Evolutionary conservation across 2,113 vertebrate species (phyloP), one percentile per base, ranked within the genome.

Genomic region (Macquaria ambigua): DNA sequence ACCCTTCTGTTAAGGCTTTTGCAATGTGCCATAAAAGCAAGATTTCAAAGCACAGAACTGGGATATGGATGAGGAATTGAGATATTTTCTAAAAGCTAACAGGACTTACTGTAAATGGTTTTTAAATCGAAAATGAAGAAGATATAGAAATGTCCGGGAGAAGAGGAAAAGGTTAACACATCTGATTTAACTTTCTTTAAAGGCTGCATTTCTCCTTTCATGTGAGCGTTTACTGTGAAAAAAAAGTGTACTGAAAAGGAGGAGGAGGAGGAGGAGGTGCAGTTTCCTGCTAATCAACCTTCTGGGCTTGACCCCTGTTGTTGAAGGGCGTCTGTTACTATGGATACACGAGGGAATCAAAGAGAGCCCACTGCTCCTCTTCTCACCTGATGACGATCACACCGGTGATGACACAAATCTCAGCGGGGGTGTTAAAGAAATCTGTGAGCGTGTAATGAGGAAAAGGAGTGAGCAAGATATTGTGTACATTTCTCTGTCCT

Each of bases 341-440:
- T 93, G 90, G 93, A 83, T 87, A 94, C 91, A 53, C 7, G 8
- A 79, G 88, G 79, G 89, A 89, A 90, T 91, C 82, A 90, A 89
- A 90, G 81, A 55, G 62, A 79, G 81, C 89, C 80, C 89, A 83
- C 86, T 74, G 79, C 83, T 87, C 80, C 80, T 89, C 87, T 89
- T 87, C 88, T 87, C 89, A 94, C 92, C 92, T 94, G 93, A 92
- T 91, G 90, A 89, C 50, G 77, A 81, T 76, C 90, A 31, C 73
- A 77, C 59, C 21, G 71, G 52, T 10, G 85, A 87, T 77, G 85
- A 93, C 86, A 81, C 69, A 62, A 82, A 86, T 61, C 69, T 34
- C 84, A 83, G 82, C 41, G 79, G 83, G 52, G 90, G 85, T 64
- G 76, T 81, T 62, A 23, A 73, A 87, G 77, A 92, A 85, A 84